Percentiles rank a stretch among this genome's conserved stretches.
Conservation (phyloP, 1,140 invertebrate species). For the Tachypleus tridentatus region DNA sequence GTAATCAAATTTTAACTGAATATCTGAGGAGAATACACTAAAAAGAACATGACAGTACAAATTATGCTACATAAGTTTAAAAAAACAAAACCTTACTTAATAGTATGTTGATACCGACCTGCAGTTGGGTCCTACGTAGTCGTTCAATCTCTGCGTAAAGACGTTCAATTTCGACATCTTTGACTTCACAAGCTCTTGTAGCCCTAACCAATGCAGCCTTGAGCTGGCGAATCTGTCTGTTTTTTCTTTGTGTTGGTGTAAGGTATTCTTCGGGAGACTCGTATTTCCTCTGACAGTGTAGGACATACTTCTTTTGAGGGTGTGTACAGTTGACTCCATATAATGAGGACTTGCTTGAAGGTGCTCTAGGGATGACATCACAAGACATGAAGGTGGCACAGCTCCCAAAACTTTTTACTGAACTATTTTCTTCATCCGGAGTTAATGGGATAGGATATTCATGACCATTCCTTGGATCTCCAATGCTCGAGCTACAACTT, state of each 20-base stretch:
- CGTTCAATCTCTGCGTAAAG: constrained; percentile 71
- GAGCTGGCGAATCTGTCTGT: constrained; percentile 56
- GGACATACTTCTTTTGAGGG: constrained; percentile 55
- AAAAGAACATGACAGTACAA: too few species aligned
- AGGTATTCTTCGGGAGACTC: constrained; percentile 62
- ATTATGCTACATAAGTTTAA: too few species aligned
- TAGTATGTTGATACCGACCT: too few species aligned
- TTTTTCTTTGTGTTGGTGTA: constrained; percentile 69
- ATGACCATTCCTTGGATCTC: too few species aligned
- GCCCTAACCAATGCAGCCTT: constrained; percentile 31
- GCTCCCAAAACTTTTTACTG: constrained; percentile 59
- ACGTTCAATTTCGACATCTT: constrained; percentile 62
- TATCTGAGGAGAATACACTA: too few species aligned
- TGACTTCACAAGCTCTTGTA: constrained; percentile 32
- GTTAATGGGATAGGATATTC: not conserved
- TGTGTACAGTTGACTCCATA: constrained; percentile 51
- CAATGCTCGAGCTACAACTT: too few species aligned
- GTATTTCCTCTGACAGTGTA: constrained; percentile 66
- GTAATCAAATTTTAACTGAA: too few species aligned
- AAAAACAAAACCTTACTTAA: too few species aligned
- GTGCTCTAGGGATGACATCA: constrained; percentile 40
- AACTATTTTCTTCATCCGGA: constrained; percentile 51
- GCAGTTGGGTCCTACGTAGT: constrained; percentile 36
- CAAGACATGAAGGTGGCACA: constrained; percentile 52
- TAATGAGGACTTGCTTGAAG: constrained; percentile 36